phyloP scores from a whole-genome alignment of 2,797 vertebrate species.

The Cyprinella venusta region DNA sequence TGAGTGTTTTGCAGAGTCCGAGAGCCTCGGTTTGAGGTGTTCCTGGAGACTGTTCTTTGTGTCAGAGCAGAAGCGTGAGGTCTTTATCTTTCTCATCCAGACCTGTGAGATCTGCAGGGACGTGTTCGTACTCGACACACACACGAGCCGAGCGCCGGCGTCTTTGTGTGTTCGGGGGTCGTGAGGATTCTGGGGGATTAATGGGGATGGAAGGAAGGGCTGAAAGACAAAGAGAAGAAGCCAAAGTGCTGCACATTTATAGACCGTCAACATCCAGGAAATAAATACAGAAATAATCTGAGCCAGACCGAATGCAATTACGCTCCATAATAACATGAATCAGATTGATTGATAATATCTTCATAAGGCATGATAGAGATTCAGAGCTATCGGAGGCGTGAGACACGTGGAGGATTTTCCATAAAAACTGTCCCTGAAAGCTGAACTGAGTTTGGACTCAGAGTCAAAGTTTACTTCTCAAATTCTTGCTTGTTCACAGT shows the following conservation, averaged over 20 bases:
- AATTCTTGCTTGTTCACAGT: neutral
- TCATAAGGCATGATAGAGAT: neutral
- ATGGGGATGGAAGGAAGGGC: slow-evolving; percentile 38
- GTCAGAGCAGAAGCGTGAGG: slow-evolving; percentile 56
- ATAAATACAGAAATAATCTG: neutral
- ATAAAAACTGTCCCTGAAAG: neutral
- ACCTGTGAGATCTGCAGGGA: slow-evolving; percentile 51
- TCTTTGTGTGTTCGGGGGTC: slow-evolving; percentile 37
- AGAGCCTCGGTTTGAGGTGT: slow-evolving; percentile 32
- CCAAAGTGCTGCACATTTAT: slow-evolving; percentile 26
- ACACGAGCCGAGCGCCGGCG: slow-evolving; percentile 10
- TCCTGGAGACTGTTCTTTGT: slow-evolving; percentile 61
- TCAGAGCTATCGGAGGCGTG: too few species aligned
- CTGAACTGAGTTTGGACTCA: neutral
- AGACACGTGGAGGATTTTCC: too few species aligned
- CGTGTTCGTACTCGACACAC: slow-evolving; percentile 52
- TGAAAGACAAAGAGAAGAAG: slow-evolving; percentile 18
- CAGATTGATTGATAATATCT: neutral
- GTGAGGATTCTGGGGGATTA: slow-evolving; percentile 53
- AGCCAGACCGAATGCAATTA: neutral
- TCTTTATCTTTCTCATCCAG: slow-evolving; percentile 41
- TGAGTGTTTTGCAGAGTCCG: too few species aligned
- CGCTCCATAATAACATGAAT: neutral
- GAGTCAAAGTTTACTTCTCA: neutral
- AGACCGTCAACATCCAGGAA: neutral